Base-by-base conservation (phyloP, 2,113 vertebrate genomes). In the Parotia lawesii region DNA sequence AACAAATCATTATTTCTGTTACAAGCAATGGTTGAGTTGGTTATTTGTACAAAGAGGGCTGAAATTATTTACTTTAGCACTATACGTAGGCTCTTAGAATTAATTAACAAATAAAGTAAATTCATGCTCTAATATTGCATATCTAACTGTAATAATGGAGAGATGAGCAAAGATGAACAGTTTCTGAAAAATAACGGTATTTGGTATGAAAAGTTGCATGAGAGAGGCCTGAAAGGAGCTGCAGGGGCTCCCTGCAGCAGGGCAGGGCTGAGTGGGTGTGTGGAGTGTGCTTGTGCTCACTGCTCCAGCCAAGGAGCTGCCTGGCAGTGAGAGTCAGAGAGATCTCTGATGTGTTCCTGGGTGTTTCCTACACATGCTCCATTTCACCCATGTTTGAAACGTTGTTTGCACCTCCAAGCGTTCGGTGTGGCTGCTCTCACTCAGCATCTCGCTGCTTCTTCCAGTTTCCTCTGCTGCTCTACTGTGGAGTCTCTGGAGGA, bases 401-500 rank as follows among this genome's bases (percentile, higher is more conserved):
- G 58, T 16, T 33, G 6, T 64, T 71, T 78, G 17, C 67, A 15
- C 24, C 57, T 65, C 17, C 8, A 18, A 9, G 25, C 10, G 12
- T 40, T 31, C 3, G 20, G 2, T 19, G 25, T 12, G 38, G 37
- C 50, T 70, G 4, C 53, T 72, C 1, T 29, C 54, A 12, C 54
- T 40, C n/a, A 16, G 35, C 17, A 16, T 24, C 37, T 66, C 0
- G 0, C 54, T n/a, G 21, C 23, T 27, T 64, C 66, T 33, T 23
- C 10, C 66, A n/a, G 22, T 19, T 56, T 23, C 5, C 24, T 58
- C 5, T 28, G 3, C 54, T 50, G 33, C 25, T 58, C 3, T 28
- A 2, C 54, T 42, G 33, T 14, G 10, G 4, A 0, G 0, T 29
- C 71, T 66, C 54, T 12, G 19, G 50, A 35, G n/a, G 48, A 48